Evolutionary conservation across 2,888 invertebrate species (phyloP), one percentile per base, ranked within the genome.

Genomic region (Chloromyia formosa): DNA sequence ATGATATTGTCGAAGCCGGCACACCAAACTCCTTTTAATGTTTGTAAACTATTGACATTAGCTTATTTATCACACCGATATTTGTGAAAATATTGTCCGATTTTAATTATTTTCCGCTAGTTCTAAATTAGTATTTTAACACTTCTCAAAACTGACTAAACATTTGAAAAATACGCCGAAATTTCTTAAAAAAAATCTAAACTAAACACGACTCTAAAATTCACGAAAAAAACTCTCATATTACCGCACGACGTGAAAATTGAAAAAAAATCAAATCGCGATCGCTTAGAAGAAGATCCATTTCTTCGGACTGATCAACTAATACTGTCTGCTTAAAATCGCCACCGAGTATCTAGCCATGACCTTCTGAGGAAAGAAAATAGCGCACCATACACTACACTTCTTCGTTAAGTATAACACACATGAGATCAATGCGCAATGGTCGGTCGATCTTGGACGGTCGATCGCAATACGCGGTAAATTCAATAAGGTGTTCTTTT

Each of bases 241-340:
- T 4, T 16, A 49, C 45, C 27, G 27, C 45, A 3, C 66, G 66
- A 66, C 49, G 22, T 7, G 16, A 22, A 49, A 7, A 4, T 22
- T n/a, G n/a, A n/a, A n/a, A 49, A 66, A 71, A 56, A 71, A 71
- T 40, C 40, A 71, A 71, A 42, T 58, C 71, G 71, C 61, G 73
- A 73, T 62, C 61, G 49, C 18, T 75, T 76, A 78, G 78, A 78
- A 79, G 81, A 81, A 81, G 81, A 82, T 81, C 82, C 82, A 83
- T 83, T 84, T 81, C 81, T 80, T 83, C 82, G 82, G 71, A 83
- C 80, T 80, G 83, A 80, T 82, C 81, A 81, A 82, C 82, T 81
- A 82, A 82, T 82, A 84, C 84, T 84, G 83, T 80, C 81, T 81
- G 82, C 81, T 81, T 81, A 82, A 82, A 83, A 84, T 83, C 80